These are phyloP conservation scores for Diogma glabrata DNA, from an alignment of 2,888 invertebrate genomes.

Conservation along the genomic window DNA sequence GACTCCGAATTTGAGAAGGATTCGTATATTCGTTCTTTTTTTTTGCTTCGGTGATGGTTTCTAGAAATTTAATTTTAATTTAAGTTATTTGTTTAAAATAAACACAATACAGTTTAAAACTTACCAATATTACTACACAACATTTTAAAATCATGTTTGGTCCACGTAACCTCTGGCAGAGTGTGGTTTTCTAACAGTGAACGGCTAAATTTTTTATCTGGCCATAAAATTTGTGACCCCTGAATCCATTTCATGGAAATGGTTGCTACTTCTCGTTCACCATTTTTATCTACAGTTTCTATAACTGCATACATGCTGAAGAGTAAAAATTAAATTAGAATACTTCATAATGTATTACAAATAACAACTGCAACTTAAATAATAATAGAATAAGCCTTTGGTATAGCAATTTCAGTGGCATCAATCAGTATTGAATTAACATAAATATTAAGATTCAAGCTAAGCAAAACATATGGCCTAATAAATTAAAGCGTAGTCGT, in stretches of 20 bases:
- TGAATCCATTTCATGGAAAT: constrained; percentile 1
- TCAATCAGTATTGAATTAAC: too few relatives aligned
- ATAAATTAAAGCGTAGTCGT: too few relatives aligned
- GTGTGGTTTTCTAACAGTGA: not conserved
- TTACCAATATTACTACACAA: not conserved
- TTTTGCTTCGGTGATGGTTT: not conserved
- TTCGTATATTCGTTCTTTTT: constrained; percentile 2
- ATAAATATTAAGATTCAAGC: too few relatives aligned
- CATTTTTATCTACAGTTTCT: not conserved
- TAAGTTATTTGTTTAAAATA: not conserved
- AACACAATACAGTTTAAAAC: not conserved
- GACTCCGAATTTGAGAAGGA: not conserved
- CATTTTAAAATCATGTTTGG: not conserved
- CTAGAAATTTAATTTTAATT: not conserved
- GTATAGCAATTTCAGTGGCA: too few relatives aligned
- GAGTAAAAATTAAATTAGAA: too few relatives aligned
- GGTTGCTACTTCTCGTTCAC: not conserved
- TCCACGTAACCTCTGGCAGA: not conserved
- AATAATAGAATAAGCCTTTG: too few relatives aligned
- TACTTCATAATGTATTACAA: too few relatives aligned
- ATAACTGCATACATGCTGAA: too few relatives aligned
- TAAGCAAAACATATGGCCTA: too few relatives aligned
- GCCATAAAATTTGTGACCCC: not conserved
- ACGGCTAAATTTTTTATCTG: not conserved
- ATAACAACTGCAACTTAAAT: too few relatives aligned